Base-by-base conservation (phyloP, 2,888 invertebrate species). In the Dasysyrphus tricinctus region DNA sequence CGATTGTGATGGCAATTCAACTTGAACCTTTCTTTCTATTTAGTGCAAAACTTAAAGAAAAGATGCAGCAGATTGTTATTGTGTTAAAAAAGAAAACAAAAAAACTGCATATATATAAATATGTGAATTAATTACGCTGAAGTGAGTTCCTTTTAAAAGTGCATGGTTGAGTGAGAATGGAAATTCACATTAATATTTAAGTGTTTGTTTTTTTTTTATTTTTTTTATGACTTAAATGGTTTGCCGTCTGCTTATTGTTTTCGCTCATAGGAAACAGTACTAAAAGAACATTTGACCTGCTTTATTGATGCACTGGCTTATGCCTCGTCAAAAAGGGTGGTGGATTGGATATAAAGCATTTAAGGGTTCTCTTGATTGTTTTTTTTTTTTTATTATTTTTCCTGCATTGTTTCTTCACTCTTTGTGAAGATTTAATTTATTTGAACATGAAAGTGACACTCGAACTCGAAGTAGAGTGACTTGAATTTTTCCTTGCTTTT, bases 161-260 rank as follows among this genome's bases (percentile, higher is more conserved):
- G 67, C 67, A 67, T 67, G 67, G 67, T 67, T 49, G 67, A 49
- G 67, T 67, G 67, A 49, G 16, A 67, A 67, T 34, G 67, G 49
- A 67, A 67, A 67, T 67, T 49, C 44, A 49, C 49, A 49, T 67
- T 34, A 67, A 49, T 63, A 67, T 67, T 49, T 67, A 42, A 61
- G 61, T 42, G 39, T 67, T 49, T 37, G 8, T 34, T 44, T 47
- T 29, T 47, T 67, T 9, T 34, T 49, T 16, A 16, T n/a, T n/a
- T 3, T 24, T 24, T 24, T 24, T 24, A 32, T 34, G 57, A 16
- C 57, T 34, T 34, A 49, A 67, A 67, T 32, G 34, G 67, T 67
- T 34, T 67, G 12, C 32, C 44, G 67, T 67, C 67, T 67, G 47
- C 29, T 19, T 49, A 49, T 49, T 67, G 49, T 67, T 67, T 49